Evolutionary conservation across 1,140 invertebrate species (phyloP).

Genomic region (Frieseomelitta varia): DNA sequence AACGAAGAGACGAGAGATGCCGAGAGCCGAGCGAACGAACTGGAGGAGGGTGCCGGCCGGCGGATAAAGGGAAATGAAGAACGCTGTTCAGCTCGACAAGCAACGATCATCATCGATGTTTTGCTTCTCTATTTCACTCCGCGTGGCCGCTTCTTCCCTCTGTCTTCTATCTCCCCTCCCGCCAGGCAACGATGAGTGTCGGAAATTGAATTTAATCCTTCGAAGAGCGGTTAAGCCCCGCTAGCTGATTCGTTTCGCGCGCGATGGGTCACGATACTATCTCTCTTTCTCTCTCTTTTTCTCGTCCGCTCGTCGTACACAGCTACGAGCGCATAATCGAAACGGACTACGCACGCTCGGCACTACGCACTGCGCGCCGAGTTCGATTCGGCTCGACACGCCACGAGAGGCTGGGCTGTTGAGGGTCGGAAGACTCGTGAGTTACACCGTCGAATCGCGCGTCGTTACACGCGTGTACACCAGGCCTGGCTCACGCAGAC

Average conservation of each 20-base stretch:
- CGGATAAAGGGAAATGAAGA: not conserved
- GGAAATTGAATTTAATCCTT: slow-evolving; percentile 62
- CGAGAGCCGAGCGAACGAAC: too few relatives aligned
- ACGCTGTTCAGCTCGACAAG: slow-evolving; percentile 6
- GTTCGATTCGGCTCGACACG: not conserved
- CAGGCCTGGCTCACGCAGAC: slow-evolving; percentile 51
- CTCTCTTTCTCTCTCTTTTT: not conserved
- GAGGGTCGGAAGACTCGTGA: slow-evolving; percentile 18
- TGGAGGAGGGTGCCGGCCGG: not conserved
- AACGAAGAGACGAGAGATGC: not conserved
- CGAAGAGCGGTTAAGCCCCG: slow-evolving; percentile 32
- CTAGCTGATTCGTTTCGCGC: slow-evolving; percentile 53
- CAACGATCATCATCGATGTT: slow-evolving; percentile 24
- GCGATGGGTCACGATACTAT: slow-evolving; percentile 49
- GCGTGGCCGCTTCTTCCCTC: too few relatives aligned
- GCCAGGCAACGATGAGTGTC: slow-evolving; percentile 9
- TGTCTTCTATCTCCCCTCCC: not conserved
- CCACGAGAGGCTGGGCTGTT: not conserved
- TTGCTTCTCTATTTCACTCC: not conserved
- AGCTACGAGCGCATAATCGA: not conserved
- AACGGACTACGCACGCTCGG: not conserved
- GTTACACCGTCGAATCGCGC: slow-evolving; percentile 63
- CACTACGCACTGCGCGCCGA: not conserved
- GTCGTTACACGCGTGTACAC: slow-evolving; percentile 56
- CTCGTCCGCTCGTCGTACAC: not conserved